phyloP scores from a whole-genome alignment of 2,113 vertebrate species.

The Leptodactylus fuscus region DNA sequence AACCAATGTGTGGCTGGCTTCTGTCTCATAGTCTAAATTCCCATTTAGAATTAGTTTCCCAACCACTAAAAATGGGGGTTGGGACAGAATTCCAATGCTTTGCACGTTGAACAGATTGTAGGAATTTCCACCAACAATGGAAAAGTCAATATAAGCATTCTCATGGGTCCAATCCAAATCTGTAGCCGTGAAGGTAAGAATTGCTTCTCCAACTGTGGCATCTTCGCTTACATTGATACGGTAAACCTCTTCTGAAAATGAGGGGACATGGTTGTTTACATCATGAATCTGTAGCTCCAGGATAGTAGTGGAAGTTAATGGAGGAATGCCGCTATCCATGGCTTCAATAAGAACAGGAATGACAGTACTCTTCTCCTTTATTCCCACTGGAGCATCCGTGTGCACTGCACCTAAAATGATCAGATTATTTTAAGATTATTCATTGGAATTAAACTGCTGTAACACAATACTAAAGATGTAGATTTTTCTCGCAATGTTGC shows the following conservation, averaged over 20 bases:
- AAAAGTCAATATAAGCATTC: constrained; percentile 80
- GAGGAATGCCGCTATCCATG: constrained; percentile 80
- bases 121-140: constrained; percentile 79
- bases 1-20: constrained; percentile 74
- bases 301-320: constrained; percentile 74
- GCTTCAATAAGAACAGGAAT: constrained; percentile 86
- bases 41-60: constrained; percentile 80
- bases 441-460: not conserved
- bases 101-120: constrained; percentile 81
- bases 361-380: constrained; percentile 69
- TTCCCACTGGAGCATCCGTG: constrained; percentile 70
- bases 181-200: constrained; percentile 79
- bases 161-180: constrained; percentile 80
- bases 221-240: constrained; percentile 81
- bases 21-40: constrained; percentile 80
- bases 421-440: not conserved
- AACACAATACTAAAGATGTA: not conserved
- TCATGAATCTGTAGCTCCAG: constrained; percentile 80
- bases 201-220: constrained; percentile 70
- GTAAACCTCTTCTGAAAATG: constrained; percentile 78
- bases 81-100: constrained; percentile 66
- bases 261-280: constrained; percentile 79
- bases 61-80: constrained; percentile 69
- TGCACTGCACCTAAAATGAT: constrained; percentile 81
- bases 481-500: not conserved